Evolutionary conservation across 2,797 vertebrate genomes (phyloP).

Genomic region (Sebastes jordani): DNA sequence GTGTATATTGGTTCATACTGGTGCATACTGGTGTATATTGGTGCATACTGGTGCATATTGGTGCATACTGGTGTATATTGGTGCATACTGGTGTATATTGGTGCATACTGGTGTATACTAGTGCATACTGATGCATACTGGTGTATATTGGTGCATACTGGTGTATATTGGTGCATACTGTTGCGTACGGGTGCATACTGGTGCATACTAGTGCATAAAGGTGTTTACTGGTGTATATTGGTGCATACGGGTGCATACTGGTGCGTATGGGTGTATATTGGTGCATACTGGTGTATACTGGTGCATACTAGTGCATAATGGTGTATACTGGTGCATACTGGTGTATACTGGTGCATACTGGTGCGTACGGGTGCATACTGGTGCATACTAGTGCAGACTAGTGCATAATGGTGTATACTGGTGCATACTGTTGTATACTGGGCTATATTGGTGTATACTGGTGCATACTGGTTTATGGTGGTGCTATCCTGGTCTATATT

Average conservation of each 20-base stretch:
- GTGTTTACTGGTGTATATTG: rapidly evolving
- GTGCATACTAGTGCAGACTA: rapidly evolving
- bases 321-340: rapidly evolving
- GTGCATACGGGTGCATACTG: rapidly evolving
- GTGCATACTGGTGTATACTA: rapidly evolving
- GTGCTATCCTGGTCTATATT: no score
- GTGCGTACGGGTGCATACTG: neutral
- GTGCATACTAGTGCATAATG: rapidly evolving
- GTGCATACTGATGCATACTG: no score
- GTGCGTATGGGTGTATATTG: neutral
- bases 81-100: rapidly evolving
- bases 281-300: neutral
- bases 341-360: rapidly evolving
- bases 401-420: neutral
- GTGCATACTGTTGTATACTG: neutral
- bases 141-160: rapidly evolving
- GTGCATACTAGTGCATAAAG: rapidly evolving
- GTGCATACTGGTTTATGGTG: no score
- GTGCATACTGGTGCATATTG: rapidly evolving
- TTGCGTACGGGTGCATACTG: rapidly evolving
- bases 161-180: rapidly evolving
- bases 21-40: no score
- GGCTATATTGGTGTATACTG: no score
- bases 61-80: rapidly evolving
- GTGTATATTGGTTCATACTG: no score